A percentile compares a stretch with the other conserved stretches of the same genome.
phyloP scores from a whole-genome alignment of 2,797 vertebrate species.

The Chelon auratus region DNA sequence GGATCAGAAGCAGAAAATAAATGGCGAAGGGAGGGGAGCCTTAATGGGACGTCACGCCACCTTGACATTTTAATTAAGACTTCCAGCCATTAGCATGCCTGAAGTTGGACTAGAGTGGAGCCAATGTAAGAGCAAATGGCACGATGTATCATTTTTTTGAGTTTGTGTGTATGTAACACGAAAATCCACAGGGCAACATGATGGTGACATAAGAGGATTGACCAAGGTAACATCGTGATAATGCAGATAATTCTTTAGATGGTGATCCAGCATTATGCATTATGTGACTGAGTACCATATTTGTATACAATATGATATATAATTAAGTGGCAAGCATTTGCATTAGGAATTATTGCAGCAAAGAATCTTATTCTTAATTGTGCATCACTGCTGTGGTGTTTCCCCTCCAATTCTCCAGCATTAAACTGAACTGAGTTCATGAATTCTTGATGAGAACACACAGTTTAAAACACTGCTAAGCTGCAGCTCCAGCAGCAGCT shows the following conservation, averaged over 20 bases:
- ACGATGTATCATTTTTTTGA: slow-evolving; percentile 57
- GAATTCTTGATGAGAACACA: slow-evolving; percentile 59
- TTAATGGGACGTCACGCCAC: slow-evolving; percentile 87
- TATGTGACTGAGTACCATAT: slow-evolving; percentile 34
- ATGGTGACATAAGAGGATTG: slow-evolving; percentile 33
- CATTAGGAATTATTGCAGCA: slow-evolving; percentile 24
- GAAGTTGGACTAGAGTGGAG: slow-evolving; percentile 72
- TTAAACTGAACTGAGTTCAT: slow-evolving; percentile 54
- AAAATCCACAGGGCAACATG: slow-evolving; percentile 35
- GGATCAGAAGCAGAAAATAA: slow-evolving; percentile 83
- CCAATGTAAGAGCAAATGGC: slow-evolving; percentile 78
- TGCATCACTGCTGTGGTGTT: slow-evolving; percentile 29
- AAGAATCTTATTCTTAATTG: slow-evolving; percentile 39
- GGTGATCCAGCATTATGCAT: slow-evolving; percentile 7
- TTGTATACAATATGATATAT: slow-evolving; percentile 30
- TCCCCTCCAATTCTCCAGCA: slow-evolving; percentile 40
- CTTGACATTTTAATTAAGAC: slow-evolving; percentile 91
- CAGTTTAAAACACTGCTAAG: slow-evolving; percentile 48
- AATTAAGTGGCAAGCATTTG: slow-evolving; percentile 31
- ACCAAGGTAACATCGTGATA: slow-evolving; percentile 13
- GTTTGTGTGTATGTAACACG: slow-evolving; percentile 46
- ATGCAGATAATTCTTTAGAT: slow-evolving; percentile 18
- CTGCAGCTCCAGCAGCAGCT: slow-evolving; percentile 10
- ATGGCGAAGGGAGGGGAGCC: slow-evolving; percentile 69
- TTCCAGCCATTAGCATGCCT: slow-evolving; percentile 84